Base-by-base conservation (phyloP, 1,140 invertebrate genomes). In the Drosophila equinoxialis region DNA sequence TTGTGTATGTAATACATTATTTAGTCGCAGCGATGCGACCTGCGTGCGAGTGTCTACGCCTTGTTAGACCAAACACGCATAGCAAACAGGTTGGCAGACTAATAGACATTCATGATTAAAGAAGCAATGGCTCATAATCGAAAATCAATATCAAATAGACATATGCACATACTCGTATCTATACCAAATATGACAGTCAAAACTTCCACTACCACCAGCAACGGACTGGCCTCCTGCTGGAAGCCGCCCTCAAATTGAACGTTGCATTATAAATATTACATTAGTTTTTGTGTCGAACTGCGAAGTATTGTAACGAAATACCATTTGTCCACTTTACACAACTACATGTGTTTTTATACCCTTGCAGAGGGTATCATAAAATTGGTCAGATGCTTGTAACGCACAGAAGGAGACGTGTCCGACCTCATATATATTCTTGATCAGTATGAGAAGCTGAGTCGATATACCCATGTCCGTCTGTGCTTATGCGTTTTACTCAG, bases 51-150 rank as follows among this genome's bases (percentile, higher is more conserved):
- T 51, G 64, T 65, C 71, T 65, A 60, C 67, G 63, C 59, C 63
- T 83, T 77, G 74, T 83, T 89, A 89, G 73, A 57, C 68, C 62
- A 87, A 20, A 77, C 77, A 75, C 80, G 84, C 74, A 87, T 48
- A 77, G 69, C 84, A 75, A 89, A 89, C 84, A 89, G 84, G 84
- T 89, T 84, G 80, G 76, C 45, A 71, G 23, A 20, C 37, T 42
- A 55, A 70, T 59, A 57, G 42, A 41, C 42, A 48, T 26, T 55
- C 23, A 37, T 66, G 62, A 70, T 58, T 59, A 54, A 68, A 41
- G 39, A 62, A 65, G 72, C 73, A 61, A 48, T 58, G 7, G 74
- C 51, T 65, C 80, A 89, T 89, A 89, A 89, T 89, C 85, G 84
- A 89, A 89, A 89, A 89, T 89, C 84, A 84, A 89, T 89, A 89